Evolutionary conservation across 2,797 vertebrate species (phyloP).

Genomic region (Malacoctenus gilli): DNA sequence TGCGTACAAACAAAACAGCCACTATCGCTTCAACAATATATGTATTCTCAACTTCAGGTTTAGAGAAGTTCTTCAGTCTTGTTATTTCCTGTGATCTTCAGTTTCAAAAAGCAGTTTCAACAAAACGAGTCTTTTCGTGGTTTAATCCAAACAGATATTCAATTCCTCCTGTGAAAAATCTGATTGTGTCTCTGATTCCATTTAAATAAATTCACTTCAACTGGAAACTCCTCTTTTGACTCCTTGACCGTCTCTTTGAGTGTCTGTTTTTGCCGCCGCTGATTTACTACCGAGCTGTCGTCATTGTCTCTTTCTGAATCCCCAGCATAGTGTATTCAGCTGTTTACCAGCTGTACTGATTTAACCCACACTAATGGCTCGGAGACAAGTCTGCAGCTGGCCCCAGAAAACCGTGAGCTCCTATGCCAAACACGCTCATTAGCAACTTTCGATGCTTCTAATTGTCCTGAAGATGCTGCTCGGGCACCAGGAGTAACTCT

Average conservation of each 20-base stretch:
- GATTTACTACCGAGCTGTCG: not conserved
- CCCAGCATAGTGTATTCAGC: slow-evolving; percentile 28
- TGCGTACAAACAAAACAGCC: slow-evolving; percentile 5
- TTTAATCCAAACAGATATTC: slow-evolving; percentile 17
- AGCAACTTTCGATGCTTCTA: slow-evolving; percentile 47
- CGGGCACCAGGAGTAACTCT: slow-evolving; percentile 43
- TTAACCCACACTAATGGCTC: slow-evolving; percentile 33
- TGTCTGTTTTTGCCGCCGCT: slow-evolving; percentile 9
- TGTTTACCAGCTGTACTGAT: slow-evolving; percentile 27
- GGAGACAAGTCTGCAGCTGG: slow-evolving; percentile 31
- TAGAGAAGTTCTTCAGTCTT: slow-evolving; percentile 20
- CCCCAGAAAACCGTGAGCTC: slow-evolving; percentile 37
- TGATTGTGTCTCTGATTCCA: slow-evolving; percentile 13
- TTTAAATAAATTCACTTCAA: slow-evolving; percentile 36
- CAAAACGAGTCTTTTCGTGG: slow-evolving; percentile 1
- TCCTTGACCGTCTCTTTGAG: not conserved
- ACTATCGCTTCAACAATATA: slow-evolving; percentile 27
- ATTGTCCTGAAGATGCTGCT: slow-evolving; percentile 64
- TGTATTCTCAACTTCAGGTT: slow-evolving; percentile 27
- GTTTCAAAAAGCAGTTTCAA: slow-evolving; percentile 11
- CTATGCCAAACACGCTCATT: slow-evolving; percentile 46
- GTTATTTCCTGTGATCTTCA: slow-evolving; percentile 9
- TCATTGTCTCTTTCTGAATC: not conserved
- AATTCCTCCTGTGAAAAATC: slow-evolving; percentile 33
- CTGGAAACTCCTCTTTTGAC: not conserved